phyloP scores from a whole-genome alignment of 2,888 invertebrate genomes.

The Calameuta filiformis region DNA sequence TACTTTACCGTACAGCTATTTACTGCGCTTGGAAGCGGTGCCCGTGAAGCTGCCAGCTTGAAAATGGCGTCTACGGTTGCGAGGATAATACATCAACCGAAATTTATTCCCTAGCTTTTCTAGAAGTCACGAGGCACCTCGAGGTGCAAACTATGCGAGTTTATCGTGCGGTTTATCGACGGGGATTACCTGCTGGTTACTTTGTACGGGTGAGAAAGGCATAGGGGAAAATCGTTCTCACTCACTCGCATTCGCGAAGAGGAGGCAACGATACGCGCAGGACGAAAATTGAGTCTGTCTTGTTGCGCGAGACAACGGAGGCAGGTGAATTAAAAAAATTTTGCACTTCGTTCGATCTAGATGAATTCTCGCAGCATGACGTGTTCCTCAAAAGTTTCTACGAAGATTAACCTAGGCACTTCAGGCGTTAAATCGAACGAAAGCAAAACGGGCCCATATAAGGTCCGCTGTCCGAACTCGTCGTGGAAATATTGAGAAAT shows the following conservation, averaged over 20 bases:
- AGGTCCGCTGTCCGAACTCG: constrained; percentile 4
- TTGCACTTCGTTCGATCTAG: background rate
- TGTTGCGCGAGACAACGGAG: background rate
- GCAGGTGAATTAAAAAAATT: background rate
- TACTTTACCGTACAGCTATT: background rate
- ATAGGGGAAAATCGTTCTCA: background rate
- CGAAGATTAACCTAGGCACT: background rate
- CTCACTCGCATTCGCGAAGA: background rate
- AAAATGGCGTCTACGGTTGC: background rate
- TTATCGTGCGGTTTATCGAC: constrained; percentile 30
- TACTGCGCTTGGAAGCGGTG: background rate
- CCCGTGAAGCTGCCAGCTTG: background rate
- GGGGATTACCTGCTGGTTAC: background rate
- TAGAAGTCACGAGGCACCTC: constrained; percentile 29
- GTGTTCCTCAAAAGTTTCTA: background rate
- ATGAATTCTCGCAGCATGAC: background rate
- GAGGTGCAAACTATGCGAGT: constrained; percentile 14
- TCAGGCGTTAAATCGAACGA: constrained; percentile 1
- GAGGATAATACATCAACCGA: constrained; percentile 27
- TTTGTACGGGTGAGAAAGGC: background rate
- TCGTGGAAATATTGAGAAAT: constrained; percentile 48
- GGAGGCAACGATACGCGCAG: background rate
- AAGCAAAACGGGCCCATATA: constrained; percentile 14
- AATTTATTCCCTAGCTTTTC: constrained; percentile 28
- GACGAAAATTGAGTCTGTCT: background rate